A percentile compares a stretch with the other conserved stretches of the same genome.
Conservation (phyloP, 2,888 invertebrate species). For the Gerris lacustris region DNA sequence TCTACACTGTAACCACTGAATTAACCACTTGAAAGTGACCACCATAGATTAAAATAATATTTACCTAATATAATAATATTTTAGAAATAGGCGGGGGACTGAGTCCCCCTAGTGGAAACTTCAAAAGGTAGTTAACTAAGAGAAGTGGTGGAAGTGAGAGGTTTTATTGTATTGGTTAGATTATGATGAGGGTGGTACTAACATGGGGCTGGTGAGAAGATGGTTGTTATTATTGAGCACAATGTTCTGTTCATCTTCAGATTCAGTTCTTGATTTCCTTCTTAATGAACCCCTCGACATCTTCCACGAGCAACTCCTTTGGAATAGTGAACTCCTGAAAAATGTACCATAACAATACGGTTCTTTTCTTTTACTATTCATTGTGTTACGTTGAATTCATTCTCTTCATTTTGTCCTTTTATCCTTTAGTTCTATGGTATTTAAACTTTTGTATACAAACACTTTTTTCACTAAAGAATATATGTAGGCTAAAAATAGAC, state of each 20-base stretch:
- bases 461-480: too few species aligned
- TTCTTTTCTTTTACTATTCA: not conserved
- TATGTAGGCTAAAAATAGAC: too few species aligned
- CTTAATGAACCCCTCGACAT: conserved; percentile 60
- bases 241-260: conserved; percentile 41
- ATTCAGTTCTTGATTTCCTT: conserved; percentile 41
- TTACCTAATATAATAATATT: too few species aligned
- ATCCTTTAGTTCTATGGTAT: not conserved
- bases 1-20: too few species aligned
- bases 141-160: too few species aligned
- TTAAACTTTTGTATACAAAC: not conserved
- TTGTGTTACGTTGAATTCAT: not conserved
- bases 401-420: too few species aligned
- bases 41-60: too few species aligned
- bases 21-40: too few species aligned
- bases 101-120: too few species aligned
- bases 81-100: too few species aligned
- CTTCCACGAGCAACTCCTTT: conserved; percentile 60
- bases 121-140: too few species aligned
- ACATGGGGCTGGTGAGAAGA: conserved; percentile 33
- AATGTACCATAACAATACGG: not conserved
- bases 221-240: conserved; percentile 38
- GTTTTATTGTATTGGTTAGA: too few species aligned
- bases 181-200: not conserved
- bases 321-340: conserved; percentile 27